Conservation (phyloP, 2,113 vertebrate species). For the Euleptes europaea region DNA sequence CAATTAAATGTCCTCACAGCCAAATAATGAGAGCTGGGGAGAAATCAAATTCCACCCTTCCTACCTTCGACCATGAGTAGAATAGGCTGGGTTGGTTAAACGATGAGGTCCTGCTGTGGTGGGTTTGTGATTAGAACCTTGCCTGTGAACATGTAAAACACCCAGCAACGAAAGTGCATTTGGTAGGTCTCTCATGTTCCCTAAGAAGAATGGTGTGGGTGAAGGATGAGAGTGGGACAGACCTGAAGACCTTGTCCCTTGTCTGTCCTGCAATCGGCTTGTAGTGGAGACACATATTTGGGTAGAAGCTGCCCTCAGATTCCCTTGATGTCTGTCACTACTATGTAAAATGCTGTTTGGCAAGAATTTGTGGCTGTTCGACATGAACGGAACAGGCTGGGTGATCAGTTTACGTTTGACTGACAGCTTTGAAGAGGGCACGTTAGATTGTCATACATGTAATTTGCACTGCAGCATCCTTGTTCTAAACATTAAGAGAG, state of each 20-base stretch:
- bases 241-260: not conserved
- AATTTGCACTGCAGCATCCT: too few relatives aligned
- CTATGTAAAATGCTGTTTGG: not conserved
- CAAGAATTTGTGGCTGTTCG: too few relatives aligned
- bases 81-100: not conserved
- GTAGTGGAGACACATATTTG: not conserved
- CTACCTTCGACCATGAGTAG: not conserved
- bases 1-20: not conserved
- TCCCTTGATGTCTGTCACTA: not conserved
- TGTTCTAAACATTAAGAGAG: too few relatives aligned
- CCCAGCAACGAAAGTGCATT: not conserved
- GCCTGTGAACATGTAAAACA: not conserved
- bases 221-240: not conserved
- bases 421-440: too few relatives aligned
- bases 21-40: not conserved
- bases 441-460: too few relatives aligned
- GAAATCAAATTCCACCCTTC: not conserved
- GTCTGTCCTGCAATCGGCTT: not conserved
- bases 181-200: not conserved
- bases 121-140: not conserved
- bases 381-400: too few relatives aligned
- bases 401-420: too few relatives aligned
- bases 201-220: not conserved
- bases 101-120: not conserved
- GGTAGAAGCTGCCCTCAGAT: not conserved